Evolutionary conservation across 1,140 invertebrate genomes (phyloP), one percentile per base, ranked within the genome.

Genomic region (Drosophila elegans): DNA sequence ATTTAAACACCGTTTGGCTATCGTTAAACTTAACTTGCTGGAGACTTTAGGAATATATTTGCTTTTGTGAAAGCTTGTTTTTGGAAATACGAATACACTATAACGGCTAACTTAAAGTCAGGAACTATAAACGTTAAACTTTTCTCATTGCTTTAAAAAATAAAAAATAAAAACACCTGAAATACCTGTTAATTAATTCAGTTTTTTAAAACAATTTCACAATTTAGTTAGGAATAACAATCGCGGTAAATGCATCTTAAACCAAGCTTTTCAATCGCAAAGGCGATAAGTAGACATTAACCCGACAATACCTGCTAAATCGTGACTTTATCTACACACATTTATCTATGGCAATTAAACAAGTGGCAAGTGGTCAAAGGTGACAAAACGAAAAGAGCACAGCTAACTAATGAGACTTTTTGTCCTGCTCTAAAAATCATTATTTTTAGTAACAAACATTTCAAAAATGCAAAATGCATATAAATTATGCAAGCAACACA

Each of bases 401-500:
- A 27, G 52, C 52, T 39, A 64, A 49, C 44, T 68, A 78, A 82
- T 78, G 67, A 69, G 78, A 64, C 54, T 69, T 36, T 55, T 86
- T 68, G 69, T 79, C 59, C 74, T 83, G 78, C 79, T 88, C 71
- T 75, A 76, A 88, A 83, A 86, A 88, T 82, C 63, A 86, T 82
- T 88, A 73, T 46, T 76, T 75, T 86, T 73, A 71, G 68, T 76
- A 78, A 78, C 64, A 78, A 78, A 77, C 63, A 78, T 77, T 77
- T 78, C 56, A 53, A 57, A 77, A 78, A 78, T 69, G 63, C 74
- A 78, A 78, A 88, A 88, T 72, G 78, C 78, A 71, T 64, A 72
- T 78, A 78, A 71, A 78, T 62, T 78, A 78, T 78, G 74, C 74
- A 78, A 71, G 55, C 74, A 77, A 77, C 62, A 59, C 53, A 75